Base-by-base conservation (phyloP, 2,113 vertebrate genomes). In the Alaudala cheleensis region DNA sequence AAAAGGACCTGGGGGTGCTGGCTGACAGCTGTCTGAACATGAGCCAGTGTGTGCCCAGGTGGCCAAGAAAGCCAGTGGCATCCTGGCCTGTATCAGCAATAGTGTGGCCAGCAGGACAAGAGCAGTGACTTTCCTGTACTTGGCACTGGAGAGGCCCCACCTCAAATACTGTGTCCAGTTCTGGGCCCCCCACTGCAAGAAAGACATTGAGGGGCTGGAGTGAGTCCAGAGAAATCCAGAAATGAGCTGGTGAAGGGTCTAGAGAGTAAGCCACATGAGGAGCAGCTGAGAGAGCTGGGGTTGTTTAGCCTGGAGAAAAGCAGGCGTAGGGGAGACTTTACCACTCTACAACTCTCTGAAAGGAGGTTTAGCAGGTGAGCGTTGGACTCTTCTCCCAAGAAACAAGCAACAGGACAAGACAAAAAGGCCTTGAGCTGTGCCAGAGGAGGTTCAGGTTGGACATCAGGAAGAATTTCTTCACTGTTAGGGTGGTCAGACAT, bases 91-190 rank as follows among this genome's bases (percentile, higher is more conserved):
- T 2, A 6, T 16, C 47, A 54, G 18, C 40, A 61, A 28, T 6
- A 6, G 5, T 5, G 21, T 13, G 40, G 2, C 25, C 54, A 61
- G 40, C 40, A 42, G 34, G 40, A 47, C 16, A 1, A 54, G 40
- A 9, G 29, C 24, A 23, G 21, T 1, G 39, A 54, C 26, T 11
- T 1, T 34, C 7, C 16, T 58, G 2, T 54, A 16, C 14, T 40
- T 2, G 2, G 17, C 47, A 26, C 25, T 13, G 10, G 14, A 31
- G 40, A 61, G 7, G 44, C 33, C 28, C 45, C 23, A 17, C 6
- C 29, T 39, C 1, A 0, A 60, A 37, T 51, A 7, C 9, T 26
- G 47, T 7, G 12, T 20, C 18, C 25, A 11, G 5, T 69, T 61
- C 40, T 69, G 47, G 13, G 17, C 7, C 14, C 12, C 8, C 3